Base-by-base conservation (phyloP, 2,113 vertebrate genomes). In the Isichthys henryi region DNA sequence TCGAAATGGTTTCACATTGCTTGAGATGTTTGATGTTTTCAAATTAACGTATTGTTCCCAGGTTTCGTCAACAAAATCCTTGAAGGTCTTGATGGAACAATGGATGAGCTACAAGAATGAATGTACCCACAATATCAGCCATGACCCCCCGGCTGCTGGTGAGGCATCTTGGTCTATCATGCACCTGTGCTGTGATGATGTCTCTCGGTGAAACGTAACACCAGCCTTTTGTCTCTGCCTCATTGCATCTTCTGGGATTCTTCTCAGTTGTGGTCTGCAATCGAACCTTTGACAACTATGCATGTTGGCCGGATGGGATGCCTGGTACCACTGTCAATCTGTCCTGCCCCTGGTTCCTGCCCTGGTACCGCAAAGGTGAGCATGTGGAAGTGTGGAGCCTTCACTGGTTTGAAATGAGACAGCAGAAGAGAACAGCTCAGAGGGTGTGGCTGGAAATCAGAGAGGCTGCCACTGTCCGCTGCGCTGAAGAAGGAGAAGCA, bases 301-400 rank as follows among this genome's bases (percentile, higher is more conserved):
- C 96, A 88, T 99, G 98, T 92, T 99, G 98, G 98, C 97, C 97
- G 0, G 98, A 99, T 17, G 97, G 96, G 77, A 90, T 93, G 3
- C 96, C 97, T 0, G 97, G 96, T 89, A 95, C 96, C 31, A 95
- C 94, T 0, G 96, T 98, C 92, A 98, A 98, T 27, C 97, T 98
- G 58, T 97, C 97, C 91, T 99, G 98, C 90, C 98, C 98, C n/a
- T 97, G 96, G 97, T 99, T 98, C 89, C 95, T 99, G 43, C 98
- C 98, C 80, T 98, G 97, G 97, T 94, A 96, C 92, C 93, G 53
- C 23, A 94, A 96, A 92, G 97, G 97, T 98, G 91, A 93, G 89
- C 17, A 84, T 21, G 35, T 0, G 31, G 39, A 39, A 39, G 21
- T 23, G 10, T 88, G 86, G 52, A 62, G 53, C 50, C 86, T 88